Evolutionary conservation across 2,113 vertebrate species (phyloP).

Genomic region (Vimba vimba): DNA sequence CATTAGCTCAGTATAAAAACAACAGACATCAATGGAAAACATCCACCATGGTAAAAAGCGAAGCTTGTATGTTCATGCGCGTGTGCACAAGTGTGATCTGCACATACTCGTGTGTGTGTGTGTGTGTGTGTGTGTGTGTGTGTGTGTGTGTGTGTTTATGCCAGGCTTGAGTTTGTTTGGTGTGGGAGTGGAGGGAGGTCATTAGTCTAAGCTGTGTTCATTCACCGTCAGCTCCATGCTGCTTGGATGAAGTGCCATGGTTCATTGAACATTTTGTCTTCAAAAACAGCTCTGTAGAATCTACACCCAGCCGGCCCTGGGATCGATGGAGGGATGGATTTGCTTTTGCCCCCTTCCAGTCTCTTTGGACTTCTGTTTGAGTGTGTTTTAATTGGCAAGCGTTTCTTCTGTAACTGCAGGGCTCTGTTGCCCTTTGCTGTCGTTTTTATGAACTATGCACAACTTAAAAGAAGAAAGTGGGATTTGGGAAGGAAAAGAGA

Average conservation of each 20-base stretch:
- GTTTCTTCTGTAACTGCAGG: conserved; percentile 1
- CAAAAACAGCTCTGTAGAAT: conserved; percentile 13
- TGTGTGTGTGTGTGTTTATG: not conserved
- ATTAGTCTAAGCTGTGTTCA: conserved; percentile 46
- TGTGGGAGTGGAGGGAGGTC: conserved; percentile 27
- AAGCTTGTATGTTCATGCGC: not conserved
- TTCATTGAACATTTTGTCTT: conserved; percentile 47
- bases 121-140: not conserved
- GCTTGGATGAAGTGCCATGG: conserved; percentile 35
- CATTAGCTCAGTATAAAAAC: not conserved
- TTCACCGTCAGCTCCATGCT: conserved; percentile 45
- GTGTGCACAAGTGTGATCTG: not conserved
- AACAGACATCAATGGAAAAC: not conserved
- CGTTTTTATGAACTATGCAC: not conserved
- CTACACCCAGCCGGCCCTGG: not conserved
- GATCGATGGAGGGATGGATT: conserved; percentile 23
- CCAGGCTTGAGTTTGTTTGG: conserved; percentile 21
- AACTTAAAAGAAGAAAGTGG: conserved; percentile 24
- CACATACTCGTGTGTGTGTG: not conserved
- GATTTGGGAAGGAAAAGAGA: not conserved
- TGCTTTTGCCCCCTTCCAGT: not conserved
- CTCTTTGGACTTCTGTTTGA: conserved; percentile 26
- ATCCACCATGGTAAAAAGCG: not conserved
- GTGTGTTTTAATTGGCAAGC: conserved; percentile 16
- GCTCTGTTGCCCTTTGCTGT: not conserved